Evolutionary conservation across 2,797 vertebrate genomes (phyloP).

Genomic region (Rhinatrema bivittatum): DNA sequence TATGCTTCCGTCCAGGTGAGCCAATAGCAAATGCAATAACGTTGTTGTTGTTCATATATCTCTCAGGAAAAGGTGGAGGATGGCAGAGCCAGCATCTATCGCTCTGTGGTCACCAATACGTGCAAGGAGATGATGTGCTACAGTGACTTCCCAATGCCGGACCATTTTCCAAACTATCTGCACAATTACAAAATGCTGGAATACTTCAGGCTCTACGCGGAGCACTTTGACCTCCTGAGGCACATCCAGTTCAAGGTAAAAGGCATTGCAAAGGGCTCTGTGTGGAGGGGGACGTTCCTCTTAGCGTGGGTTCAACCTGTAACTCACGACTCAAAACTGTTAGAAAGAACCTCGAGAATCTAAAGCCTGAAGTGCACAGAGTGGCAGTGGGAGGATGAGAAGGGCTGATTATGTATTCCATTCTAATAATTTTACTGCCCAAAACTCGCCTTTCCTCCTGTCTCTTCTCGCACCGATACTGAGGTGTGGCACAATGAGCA

Average conservation of each 20-base stretch:
- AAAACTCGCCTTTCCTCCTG: too few relatives aligned
- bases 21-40: too few relatives aligned
- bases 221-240: conserved; percentile 62
- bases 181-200: conserved; percentile 70
- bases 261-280: too few relatives aligned
- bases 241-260: conserved; percentile 74
- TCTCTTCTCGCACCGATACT: too few relatives aligned
- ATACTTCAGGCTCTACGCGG: conserved; percentile 68
- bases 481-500: too few relatives aligned
- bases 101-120: conserved; percentile 77
- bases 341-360: rapidly evolving
- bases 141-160: conserved; percentile 79
- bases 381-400: too few relatives aligned
- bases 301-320: too few relatives aligned
- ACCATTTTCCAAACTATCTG: conserved; percentile 76
- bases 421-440: too few relatives aligned
- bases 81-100: conserved; percentile 69
- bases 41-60: neutral
- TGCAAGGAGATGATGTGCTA: conserved; percentile 90
- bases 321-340: too few relatives aligned
- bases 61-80: conserved; percentile 60
- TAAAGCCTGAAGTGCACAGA: too few relatives aligned
- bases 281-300: neutral
- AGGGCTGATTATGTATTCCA: too few relatives aligned
- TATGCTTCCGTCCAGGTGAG: too few relatives aligned